Evolutionary conservation across 1,140 invertebrate species (phyloP), one percentile per base, ranked within the genome.

Genomic region (Bombus waltoni): DNA sequence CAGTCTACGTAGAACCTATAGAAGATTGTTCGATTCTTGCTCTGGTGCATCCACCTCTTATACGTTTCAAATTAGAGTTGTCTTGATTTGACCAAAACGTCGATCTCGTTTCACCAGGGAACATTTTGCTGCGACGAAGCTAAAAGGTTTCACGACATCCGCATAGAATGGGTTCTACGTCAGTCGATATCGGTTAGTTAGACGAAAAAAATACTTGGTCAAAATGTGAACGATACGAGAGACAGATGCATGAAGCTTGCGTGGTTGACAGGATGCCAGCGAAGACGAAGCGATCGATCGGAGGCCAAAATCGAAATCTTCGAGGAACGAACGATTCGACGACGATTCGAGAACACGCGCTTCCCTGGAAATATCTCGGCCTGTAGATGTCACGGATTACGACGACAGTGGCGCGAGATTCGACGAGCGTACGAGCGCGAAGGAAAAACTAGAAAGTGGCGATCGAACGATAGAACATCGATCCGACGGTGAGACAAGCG

Each of bases 111-210:
- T 42, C 44, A 75, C 25, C 40, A 90, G 88, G 65, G 53, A 0
- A 40, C 71, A 11, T 87, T 80, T n/a, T 89, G 86, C 70, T 86
- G 88, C 73, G 15, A 8, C 3, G 32, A 68, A 11, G 83, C 83
- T 4, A 8, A 83, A n/a, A 32, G 32, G 25, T 72, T 81, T 18
- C 22, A 88, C 62, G 53, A 13, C 32, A 35, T 83, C 22, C 80
- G 28, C 0, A 86, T 83, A 28, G 57, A 90, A 25, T 84, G 88
- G 73, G 3, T 71, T 22, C n/a, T 70, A 5, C 82, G 65, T 28
- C 65, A 77, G 1, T 53, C 73, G 3, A 86, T 86, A 79, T 32
- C 68, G 6, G 83, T 85, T 40, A 85, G 83, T 78, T 32, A 13
- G 6, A 57, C 18, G 13, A 68, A 38, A 38, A 4, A 9, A 42